Percentiles rank a stretch among this genome's conserved stretches.
phyloP scores from a whole-genome alignment of 1,140 invertebrate species.

The Lordiphosa collinella region DNA sequence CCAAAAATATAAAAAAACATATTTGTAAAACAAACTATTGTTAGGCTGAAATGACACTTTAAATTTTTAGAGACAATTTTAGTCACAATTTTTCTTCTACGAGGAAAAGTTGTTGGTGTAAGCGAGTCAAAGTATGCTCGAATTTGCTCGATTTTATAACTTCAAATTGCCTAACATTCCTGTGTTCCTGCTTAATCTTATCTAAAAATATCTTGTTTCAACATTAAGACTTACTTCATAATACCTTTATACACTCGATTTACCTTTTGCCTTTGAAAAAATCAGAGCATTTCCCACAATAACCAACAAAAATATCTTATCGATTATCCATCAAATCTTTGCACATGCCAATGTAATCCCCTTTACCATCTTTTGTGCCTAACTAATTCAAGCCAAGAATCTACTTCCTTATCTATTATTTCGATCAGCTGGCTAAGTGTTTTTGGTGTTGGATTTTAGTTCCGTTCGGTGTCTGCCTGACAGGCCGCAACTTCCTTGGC shows the following conservation, averaged over 20 bases:
- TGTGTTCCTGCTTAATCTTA: not conserved
- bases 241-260: slow-evolving; percentile 37
- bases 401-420: slow-evolving; percentile 25
- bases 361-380: not conserved
- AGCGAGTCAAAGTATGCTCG: no score
- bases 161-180: no score
- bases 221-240: slow-evolving; percentile 6
- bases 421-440: slow-evolving; percentile 31
- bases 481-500: slow-evolving; percentile 57
- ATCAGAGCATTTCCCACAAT: slow-evolving; percentile 8
- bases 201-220: slow-evolving; percentile 6
- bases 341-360: not conserved
- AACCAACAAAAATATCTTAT: slow-evolving; percentile 17
- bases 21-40: no score
- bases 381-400: slow-evolving; percentile 8
- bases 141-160: no score
- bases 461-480: slow-evolving; percentile 23
- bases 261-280: slow-evolving; percentile 36
- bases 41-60: no score
- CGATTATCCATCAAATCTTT: slow-evolving; percentile 37
- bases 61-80: no score
- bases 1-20: no score
- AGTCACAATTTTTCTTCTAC: no score
- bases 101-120: no score
- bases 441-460: slow-evolving; percentile 39